These are phyloP conservation scores for Alca torda DNA, from an alignment of 2,797 vertebrate genomes.

Conservation along the genomic window DNA sequence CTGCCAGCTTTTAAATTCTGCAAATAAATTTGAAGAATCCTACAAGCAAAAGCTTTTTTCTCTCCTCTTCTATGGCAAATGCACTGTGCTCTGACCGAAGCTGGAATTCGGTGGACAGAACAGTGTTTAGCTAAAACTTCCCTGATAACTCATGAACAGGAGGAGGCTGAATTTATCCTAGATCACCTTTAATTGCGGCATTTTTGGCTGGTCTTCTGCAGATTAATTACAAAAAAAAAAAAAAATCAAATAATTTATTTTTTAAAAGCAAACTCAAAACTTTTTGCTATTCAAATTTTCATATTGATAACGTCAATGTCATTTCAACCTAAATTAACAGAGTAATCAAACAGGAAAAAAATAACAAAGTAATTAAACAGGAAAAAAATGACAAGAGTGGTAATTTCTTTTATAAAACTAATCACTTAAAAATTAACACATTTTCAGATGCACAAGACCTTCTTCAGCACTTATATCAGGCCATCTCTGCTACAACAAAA, in stretches of 20 bases:
- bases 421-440: neutral
- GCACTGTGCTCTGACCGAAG: neutral
- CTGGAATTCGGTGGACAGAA: neutral
- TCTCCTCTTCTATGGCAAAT: neutral
- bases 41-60: neutral
- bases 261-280: neutral
- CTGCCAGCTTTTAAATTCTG: neutral
- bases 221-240: neutral
- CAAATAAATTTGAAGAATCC: fast-evolving
- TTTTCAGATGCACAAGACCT: neutral
- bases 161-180: neutral
- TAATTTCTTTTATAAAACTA: neutral
- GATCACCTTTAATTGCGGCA: neutral
- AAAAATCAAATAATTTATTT: neutral
- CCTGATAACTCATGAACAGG: neutral
- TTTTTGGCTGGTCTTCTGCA: neutral
- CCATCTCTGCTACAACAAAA: neutral
- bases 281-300: neutral
- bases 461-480: neutral
- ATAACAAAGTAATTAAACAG: neutral
- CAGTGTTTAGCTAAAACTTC: neutral
- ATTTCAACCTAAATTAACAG: neutral
- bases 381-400: neutral
- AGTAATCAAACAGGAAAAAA: neutral
- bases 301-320: neutral